phyloP scores from a whole-genome alignment of 2,113 vertebrate species.

The Halcyon malimbica region DNA sequence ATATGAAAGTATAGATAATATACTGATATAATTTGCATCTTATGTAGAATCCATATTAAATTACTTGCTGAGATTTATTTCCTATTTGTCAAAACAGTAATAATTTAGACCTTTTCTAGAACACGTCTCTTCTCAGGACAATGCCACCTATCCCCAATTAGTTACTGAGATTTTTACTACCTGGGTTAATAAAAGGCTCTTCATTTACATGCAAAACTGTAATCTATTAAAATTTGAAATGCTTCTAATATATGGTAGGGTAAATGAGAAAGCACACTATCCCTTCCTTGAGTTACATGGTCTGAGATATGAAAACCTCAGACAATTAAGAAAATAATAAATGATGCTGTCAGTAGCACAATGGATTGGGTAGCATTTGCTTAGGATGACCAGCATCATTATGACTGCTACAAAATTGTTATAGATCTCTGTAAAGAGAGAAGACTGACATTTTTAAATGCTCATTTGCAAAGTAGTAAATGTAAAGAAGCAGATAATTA shows the following conservation, averaged over 20 bases:
- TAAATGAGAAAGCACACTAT: neutral
- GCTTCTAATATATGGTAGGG: neutral
- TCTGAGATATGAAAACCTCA: neutral
- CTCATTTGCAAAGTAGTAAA: neutral
- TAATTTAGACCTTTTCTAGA: neutral
- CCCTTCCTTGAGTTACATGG: neutral
- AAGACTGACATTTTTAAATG: neutral
- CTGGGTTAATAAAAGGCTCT: neutral
- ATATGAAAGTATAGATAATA: neutral
- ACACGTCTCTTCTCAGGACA: neutral
- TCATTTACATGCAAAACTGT: neutral
- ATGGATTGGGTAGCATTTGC: neutral
- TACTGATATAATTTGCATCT: neutral
- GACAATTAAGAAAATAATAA: neutral
- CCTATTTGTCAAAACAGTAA: neutral
- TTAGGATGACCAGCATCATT: neutral
- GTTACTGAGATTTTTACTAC: neutral
- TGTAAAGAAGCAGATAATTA: slow-evolving; percentile 10
- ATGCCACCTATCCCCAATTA: neutral
- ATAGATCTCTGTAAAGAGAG: neutral
- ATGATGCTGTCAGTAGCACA: neutral
- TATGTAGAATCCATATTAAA: neutral
- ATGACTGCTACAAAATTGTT: neutral
- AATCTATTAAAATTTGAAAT: neutral
- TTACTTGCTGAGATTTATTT: neutral